Base-by-base conservation (phyloP, 2,888 invertebrate genomes). In the Epiblema foenella region DNA sequence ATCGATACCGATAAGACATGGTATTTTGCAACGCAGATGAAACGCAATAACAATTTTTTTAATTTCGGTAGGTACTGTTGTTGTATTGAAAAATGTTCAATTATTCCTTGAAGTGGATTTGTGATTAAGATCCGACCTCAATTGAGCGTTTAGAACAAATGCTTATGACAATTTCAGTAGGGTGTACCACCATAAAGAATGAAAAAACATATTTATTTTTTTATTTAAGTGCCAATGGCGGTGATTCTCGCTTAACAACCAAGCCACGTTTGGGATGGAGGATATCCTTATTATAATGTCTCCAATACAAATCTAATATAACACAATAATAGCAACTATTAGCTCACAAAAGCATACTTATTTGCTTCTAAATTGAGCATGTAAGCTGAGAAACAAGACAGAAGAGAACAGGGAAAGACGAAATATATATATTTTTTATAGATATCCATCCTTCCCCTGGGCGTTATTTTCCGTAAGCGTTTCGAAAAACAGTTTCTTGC, bases 261-360 rank as follows among this genome's bases (percentile, higher is more conserved):
- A 20, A 58, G 58, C n/a, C 49, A 67, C 49, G 49, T 24, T 20
- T 58, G 33, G 37, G 37, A 54, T 56, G 5, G 56, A 67, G 58
- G 67, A 58, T 67, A 67, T 67, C 58, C 58, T 39, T 58, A 67
- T 59, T 67, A 39, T 58, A 58, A 60, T 37, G 18, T 33, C 20
- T 58, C 11, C 57, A 49, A 58, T 67, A 37, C 15, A 63, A 10
- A 46, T 20, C 52, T 8, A 52, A 52, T 62, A 62, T 29, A 11
- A 60, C 11, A 46, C 60, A 49, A 60, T 60, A 46, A 60, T 29
- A 37, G 12, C 8, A 7, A 29, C 29, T 39, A 58, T 58, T 39
- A 58, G 11, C 37, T 58, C 12, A 39, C n/a, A 58, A 37, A 39
- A 58, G 29, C n/a, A 8, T 46, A 46, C n/a, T 7, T n/a, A 46